Percentiles rank a stretch among this genome's conserved stretches.
Evolutionary conservation across 2,797 vertebrate genomes (phyloP).

Genomic region (Tarsius wallacei): DNA sequence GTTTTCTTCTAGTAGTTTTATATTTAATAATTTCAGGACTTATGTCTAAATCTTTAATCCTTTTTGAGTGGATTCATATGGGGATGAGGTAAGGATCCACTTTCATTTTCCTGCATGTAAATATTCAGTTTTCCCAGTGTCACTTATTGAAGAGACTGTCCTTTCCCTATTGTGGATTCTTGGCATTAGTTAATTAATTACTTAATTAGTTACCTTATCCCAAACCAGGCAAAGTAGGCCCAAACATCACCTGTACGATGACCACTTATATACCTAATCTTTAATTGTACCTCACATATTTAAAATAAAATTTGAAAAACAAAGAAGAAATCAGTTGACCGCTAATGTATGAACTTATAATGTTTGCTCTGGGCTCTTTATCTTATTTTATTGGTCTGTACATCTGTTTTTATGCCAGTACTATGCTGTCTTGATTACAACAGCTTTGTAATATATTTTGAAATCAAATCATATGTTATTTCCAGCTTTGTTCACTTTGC

Average conservation of each 20-base stretch:
- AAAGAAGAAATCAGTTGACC: no score
- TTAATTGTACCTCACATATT: no score
- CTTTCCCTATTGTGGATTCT: not conserved
- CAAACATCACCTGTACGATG: no score
- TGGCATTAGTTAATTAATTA: not conserved
- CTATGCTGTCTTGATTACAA: not conserved
- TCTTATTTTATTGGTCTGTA: not conserved
- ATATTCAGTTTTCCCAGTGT: not conserved
- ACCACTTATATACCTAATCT: no score
- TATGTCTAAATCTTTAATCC: not conserved
- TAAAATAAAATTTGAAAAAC: no score
- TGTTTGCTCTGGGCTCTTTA: not conserved
- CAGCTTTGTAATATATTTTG: not conserved
- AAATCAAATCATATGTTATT: not conserved
- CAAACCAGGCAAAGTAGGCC: no score
- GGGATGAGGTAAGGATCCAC: not conserved
- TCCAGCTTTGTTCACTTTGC: not conserved
- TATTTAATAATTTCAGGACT: not conserved
- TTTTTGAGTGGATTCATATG: not conserved
- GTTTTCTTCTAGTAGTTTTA: not conserved
- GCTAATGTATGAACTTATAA: not conserved
- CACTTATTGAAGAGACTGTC: not conserved
- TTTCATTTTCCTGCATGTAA: not conserved
- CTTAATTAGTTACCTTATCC: no score
- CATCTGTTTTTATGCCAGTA: not conserved